These are phyloP conservation scores for Pachyuromys duprasi DNA, from an alignment of 2,797 vertebrate species.

Conservation along the genomic window DNA sequence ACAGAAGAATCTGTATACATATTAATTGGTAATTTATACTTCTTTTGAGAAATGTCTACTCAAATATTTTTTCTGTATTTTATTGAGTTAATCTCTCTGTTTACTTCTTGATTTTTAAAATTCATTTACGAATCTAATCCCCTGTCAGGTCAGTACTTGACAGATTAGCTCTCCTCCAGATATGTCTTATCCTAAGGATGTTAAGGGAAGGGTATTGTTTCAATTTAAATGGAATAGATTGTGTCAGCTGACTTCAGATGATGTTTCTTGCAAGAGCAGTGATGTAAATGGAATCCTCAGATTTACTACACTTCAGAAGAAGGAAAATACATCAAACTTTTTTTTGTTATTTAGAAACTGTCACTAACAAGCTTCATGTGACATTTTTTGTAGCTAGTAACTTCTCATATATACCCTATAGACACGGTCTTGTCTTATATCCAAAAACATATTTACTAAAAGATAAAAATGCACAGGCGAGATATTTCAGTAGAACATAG, in stretches of 20 bases:
- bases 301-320: background rate
- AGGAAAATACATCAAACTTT: background rate
- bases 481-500: too few relatives aligned
- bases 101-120: background rate
- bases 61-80: background rate
- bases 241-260: background rate
- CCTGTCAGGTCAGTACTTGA: background rate
- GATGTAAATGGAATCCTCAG: background rate
- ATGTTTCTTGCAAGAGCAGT: background rate
- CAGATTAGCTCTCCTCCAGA: background rate
- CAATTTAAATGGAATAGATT: background rate
- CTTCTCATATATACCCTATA: too few relatives aligned
- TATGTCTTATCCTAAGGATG: background rate
- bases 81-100: background rate
- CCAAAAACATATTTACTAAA: too few relatives aligned
- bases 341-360: background rate
- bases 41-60: background rate
- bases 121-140: background rate
- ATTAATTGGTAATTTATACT: background rate
- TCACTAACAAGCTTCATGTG: background rate
- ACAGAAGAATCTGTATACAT: background rate
- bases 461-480: too few relatives aligned
- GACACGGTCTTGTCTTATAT: too few relatives aligned
- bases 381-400: too few relatives aligned
- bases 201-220: background rate